Base-by-base conservation (phyloP, 2,888 invertebrate genomes). In the Magallana nippona region DNA sequence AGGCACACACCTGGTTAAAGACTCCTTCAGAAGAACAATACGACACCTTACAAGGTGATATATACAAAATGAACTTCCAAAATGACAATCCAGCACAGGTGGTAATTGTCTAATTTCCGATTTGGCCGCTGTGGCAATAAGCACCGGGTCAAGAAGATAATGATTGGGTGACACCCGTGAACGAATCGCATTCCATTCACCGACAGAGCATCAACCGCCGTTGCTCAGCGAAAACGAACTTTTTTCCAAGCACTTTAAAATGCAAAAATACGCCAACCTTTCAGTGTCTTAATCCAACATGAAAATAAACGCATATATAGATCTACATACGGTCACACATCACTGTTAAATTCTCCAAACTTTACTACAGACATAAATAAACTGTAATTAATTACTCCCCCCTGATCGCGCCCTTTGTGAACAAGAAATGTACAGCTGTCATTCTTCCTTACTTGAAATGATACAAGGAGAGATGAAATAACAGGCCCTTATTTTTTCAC, bases 51-150 rank as follows among this genome's bases (percentile, higher is more conserved):
- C 71, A 71, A 71, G 71, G 71, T 71, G 32, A 71, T 71, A 71
- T 71, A 71, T 71, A 22, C 44, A 44, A 44, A 71, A 71, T 71
- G 11, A 11, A 71, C 71, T 71, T 71, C 27, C 27, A 71, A 60
- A 71, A 71, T 71, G 71, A 44, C 11, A 15, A 22, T 15, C 15
- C 22, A 71, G 27, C 71, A 32, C 71, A 71, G 71, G 71, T 71
- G 71, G 32, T 27, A 32, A 71, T 71, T 71, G 27, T 71, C 32
- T 71, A 71, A 71, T 71, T 71, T 71, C 27, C 22, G 71, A 71
- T 71, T 71, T 71, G 32, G 71, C 13, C 63, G 27, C 63, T 10
- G 63, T 19, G 19, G 19, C 44, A 44, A 19, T 63, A 63, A 44
- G 10, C n/a, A 13, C 22, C 63, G 27, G 71, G 22, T 71, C 71